These are phyloP conservation scores for Ladona fulva DNA, from an alignment of 1,140 invertebrate species.

Conservation along the genomic window DNA sequence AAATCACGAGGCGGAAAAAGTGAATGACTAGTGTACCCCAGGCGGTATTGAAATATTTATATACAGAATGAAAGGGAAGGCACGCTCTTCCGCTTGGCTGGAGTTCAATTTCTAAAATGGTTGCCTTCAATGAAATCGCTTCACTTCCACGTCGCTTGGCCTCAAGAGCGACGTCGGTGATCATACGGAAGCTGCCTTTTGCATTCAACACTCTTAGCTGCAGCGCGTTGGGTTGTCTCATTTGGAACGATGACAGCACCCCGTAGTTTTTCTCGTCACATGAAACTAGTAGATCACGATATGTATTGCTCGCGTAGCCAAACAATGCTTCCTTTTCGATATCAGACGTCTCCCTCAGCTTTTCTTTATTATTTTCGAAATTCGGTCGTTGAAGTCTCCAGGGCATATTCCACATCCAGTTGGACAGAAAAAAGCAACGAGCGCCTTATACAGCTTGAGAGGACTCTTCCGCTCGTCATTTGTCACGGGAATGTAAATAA, in stretches of 20 bases:
- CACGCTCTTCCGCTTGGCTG: background rate
- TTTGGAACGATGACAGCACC: background rate
- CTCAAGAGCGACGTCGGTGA: background rate
- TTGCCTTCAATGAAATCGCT: background rate
- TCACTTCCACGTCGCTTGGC: background rate
- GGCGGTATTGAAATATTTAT: too few relatives aligned
- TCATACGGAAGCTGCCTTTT: background rate
- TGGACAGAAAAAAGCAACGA: too few relatives aligned
- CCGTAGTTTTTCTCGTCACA: background rate
- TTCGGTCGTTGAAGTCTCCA: background rate
- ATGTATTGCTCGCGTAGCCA: too few relatives aligned
- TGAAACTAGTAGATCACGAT: background rate
- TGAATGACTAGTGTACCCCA: too few relatives aligned
- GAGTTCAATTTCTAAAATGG: background rate
- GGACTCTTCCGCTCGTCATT: background rate
- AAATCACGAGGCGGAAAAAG: too few relatives aligned
- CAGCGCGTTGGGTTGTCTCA: too few relatives aligned
- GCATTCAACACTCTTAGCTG: background rate
- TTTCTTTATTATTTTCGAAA: background rate
- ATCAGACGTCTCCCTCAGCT: background rate
- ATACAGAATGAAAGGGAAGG: too few relatives aligned
- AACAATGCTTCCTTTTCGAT: too few relatives aligned
- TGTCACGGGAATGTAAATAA: background rate
- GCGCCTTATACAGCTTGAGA: background rate
- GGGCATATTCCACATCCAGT: background rate